phyloP scores from a whole-genome alignment of 35 echinoderm and acorn worm species.

The Chiridota heheva region DNA sequence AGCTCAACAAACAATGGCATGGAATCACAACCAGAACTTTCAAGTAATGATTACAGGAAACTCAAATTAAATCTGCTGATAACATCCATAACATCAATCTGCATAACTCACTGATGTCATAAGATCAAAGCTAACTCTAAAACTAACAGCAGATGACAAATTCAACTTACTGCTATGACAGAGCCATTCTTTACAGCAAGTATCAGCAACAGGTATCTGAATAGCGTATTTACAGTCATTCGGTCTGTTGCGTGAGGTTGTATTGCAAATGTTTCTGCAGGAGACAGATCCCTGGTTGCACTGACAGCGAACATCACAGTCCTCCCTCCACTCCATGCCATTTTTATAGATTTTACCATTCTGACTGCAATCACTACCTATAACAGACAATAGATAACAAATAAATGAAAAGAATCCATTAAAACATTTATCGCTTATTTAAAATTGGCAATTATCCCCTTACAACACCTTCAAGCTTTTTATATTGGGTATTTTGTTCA shows the following conservation, averaged over 20 bases:
- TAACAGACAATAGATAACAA: constrained; percentile 25
- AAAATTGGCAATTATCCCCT: no score
- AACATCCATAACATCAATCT: no score
- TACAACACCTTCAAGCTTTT: no score
- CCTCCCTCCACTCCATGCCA: constrained; percentile 90
- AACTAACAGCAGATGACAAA: background rate
- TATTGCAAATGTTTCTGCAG: constrained; percentile 74
- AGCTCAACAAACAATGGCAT: no score
- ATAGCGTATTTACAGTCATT: constrained; percentile 71
- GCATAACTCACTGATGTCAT: no score
- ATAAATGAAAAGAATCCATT: background rate
- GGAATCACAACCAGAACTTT: no score
- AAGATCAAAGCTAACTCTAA: background rate
- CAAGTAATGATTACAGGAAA: no score
- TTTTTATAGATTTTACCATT: constrained; percentile 78
- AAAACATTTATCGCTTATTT: no score
- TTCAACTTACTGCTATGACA: constrained; percentile 75
- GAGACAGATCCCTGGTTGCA: constrained; percentile 65
- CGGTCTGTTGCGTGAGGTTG: constrained; percentile 1
- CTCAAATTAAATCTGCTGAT: no score
- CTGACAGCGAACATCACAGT: constrained; percentile 78
- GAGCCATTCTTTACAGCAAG: constrained; percentile 96
- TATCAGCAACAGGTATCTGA: constrained; percentile 79
- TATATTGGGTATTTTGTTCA: no score
- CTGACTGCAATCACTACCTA: constrained; percentile 81